A percentile compares a stretch with the other conserved stretches of the same genome.
Evolutionary conservation across 2,888 invertebrate species (phyloP).

Genomic region (Cosmia trapezina): DNA sequence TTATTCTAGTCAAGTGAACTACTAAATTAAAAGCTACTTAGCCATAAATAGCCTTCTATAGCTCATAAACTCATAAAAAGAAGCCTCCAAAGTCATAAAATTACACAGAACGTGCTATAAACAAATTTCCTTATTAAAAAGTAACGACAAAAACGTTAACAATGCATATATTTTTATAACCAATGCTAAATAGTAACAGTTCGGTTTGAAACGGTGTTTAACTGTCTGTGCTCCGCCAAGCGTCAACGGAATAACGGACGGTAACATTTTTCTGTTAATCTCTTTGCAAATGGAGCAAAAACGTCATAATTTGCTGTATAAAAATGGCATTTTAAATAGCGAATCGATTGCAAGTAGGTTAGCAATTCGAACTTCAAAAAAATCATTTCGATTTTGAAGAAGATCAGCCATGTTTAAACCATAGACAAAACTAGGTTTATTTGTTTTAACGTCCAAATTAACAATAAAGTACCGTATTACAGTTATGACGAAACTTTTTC

Average conservation of each 20-base stretch:
- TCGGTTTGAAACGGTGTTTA: slow-evolving; percentile 78
- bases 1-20: not conserved
- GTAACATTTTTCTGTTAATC: slow-evolving; percentile 72
- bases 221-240: slow-evolving; percentile 79
- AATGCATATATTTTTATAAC: slow-evolving; percentile 64
- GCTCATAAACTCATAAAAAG: slow-evolving; percentile 15
- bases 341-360: slow-evolving; percentile 17
- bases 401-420: slow-evolving; percentile 36
- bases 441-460: slow-evolving; percentile 45
- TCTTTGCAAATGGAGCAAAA: slow-evolving; percentile 65
- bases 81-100: slow-evolving; percentile 19
- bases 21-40: slow-evolving; percentile 11
- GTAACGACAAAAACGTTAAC: slow-evolving; percentile 50
- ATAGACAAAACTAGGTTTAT: slow-evolving; percentile 39
- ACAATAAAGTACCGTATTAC: slow-evolving; percentile 50
- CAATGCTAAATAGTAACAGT: slow-evolving; percentile 74
- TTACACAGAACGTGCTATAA: slow-evolving; percentile 28
- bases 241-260: slow-evolving; percentile 78
- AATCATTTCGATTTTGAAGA: slow-evolving; percentile 28
- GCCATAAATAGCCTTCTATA: not conserved
- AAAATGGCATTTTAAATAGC: slow-evolving; percentile 31
- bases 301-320: slow-evolving; percentile 48
- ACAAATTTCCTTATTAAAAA: slow-evolving; percentile 61
- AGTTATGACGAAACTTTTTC: slow-evolving; percentile 61
- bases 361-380: slow-evolving; percentile 24